Evolutionary conservation across 2,113 vertebrate genomes (phyloP).

Genomic region (Caloenas nicobarica): DNA sequence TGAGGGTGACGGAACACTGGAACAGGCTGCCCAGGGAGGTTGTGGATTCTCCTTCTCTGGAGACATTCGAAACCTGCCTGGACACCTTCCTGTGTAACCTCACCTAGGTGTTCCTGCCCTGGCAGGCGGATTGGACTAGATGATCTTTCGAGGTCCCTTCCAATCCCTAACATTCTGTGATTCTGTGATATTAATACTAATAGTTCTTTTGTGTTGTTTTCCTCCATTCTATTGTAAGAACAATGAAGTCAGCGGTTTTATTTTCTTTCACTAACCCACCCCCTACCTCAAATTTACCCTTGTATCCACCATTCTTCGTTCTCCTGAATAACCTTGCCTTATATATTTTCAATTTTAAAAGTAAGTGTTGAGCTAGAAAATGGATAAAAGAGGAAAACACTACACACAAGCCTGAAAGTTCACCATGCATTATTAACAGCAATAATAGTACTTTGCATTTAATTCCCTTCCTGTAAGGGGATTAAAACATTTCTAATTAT

Average conservation of each 20-base stretch:
- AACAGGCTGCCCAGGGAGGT: too few relatives aligned
- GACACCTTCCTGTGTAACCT: too few relatives aligned
- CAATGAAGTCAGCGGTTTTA: background rate
- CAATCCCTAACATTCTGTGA: too few relatives aligned
- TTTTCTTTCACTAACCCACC: background rate
- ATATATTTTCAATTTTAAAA: slow-evolving; percentile 24
- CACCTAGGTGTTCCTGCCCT: too few relatives aligned
- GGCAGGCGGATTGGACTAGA: too few relatives aligned
- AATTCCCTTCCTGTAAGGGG: slow-evolving; percentile 51
- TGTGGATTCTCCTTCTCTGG: too few relatives aligned
- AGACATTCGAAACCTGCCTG: too few relatives aligned
- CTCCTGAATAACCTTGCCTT: slow-evolving; percentile 45
- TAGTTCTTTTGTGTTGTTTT: slow-evolving; percentile 26
- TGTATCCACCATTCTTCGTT: background rate
- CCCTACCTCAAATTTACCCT: background rate
- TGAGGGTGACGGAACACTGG: too few relatives aligned
- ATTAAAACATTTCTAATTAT: slow-evolving; percentile 66
- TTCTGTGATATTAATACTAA: slow-evolving; percentile 53
- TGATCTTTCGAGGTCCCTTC: too few relatives aligned
- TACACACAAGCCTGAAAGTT: slow-evolving; percentile 20
- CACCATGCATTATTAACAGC: slow-evolving; percentile 26
- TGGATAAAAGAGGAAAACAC: slow-evolving; percentile 21
- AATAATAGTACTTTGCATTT: slow-evolving; percentile 52
- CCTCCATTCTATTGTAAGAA: background rate
- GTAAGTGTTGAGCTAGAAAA: background rate